Conservation (phyloP, 2,888 invertebrate species). For the Eupsilia transversa region DNA sequence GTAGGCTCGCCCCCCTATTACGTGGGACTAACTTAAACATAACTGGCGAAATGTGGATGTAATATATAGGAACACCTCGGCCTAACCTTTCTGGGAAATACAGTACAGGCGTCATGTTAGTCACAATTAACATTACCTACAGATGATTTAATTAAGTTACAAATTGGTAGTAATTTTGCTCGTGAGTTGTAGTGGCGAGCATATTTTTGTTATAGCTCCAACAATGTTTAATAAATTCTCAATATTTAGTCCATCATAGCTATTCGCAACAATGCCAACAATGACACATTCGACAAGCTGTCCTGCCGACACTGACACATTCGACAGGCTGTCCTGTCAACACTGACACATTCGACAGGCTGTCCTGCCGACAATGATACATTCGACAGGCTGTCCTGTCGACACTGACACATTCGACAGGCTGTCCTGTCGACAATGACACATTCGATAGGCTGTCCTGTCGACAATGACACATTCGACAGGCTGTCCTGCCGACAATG, state of each 20-base stretch:
- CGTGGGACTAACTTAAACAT: neutral
- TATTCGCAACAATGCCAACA: too few relatives aligned
- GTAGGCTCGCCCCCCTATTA: neutral
- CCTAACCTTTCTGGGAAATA: neutral
- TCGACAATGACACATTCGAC: too few relatives aligned
- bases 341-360: neutral
- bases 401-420: too few relatives aligned
- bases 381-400: too few relatives aligned
- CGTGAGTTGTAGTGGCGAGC: neutral
- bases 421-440: neutral
- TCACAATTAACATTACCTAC: too few relatives aligned
- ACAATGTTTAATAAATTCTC: neutral
- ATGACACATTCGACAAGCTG: neutral
- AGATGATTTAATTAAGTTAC: neutral
- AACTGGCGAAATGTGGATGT: neutral
- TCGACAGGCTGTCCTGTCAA: neutral
- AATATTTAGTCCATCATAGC: too few relatives aligned
- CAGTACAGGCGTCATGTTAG: neutral
- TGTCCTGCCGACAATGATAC: neutral
- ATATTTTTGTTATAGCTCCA: neutral
- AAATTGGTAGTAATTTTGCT: neutral
- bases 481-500: neutral
- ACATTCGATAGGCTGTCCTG: too few relatives aligned
- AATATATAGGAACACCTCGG: neutral
- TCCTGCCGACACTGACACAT: neutral